Percentiles rank a stretch among this genome's conserved stretches.
These are phyloP conservation scores for Elephantulus edwardii DNA, from an alignment of 2,113 vertebrate genomes.

Conservation along the genomic window DNA sequence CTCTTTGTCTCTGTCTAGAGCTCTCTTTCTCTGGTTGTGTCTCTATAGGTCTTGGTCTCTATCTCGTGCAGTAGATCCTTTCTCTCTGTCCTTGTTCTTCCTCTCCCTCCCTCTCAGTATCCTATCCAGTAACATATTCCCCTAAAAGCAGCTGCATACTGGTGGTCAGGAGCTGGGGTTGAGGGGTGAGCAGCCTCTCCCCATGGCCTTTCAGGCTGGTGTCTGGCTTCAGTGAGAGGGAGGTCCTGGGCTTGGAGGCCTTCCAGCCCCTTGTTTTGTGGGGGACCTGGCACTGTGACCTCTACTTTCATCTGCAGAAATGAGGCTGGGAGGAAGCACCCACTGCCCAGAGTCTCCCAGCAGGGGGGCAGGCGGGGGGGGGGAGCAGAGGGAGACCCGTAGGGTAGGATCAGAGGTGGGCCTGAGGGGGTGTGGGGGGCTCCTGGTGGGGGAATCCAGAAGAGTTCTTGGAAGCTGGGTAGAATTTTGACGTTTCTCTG, in stretches of 20 bases:
- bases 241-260: background rate
- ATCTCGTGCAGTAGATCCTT: too few relatives aligned
- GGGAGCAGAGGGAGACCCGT: background rate
- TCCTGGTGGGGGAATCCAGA: background rate
- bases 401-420: background rate
- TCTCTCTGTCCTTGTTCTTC: background rate
- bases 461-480: background rate
- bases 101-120: too few relatives aligned
- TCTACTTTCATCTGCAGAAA: background rate
- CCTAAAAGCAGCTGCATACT: background rate
- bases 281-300: background rate
- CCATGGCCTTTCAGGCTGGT: background rate
- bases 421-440: fast-evolving
- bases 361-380: background rate
- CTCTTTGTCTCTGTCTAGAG: background rate
- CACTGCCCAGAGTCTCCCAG: background rate
- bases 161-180: background rate
- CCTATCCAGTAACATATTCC: fast-evolving
- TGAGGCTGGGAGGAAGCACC: background rate
- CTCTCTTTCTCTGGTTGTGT: background rate
- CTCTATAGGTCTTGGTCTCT: background rate
- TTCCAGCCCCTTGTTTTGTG: too few relatives aligned
- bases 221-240: background rate
- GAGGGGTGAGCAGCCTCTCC: background rate
- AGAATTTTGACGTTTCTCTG: background rate